Evolutionary conservation across 2,888 invertebrate species (phyloP).

Genomic region (Pandemis cinnamomeana): DNA sequence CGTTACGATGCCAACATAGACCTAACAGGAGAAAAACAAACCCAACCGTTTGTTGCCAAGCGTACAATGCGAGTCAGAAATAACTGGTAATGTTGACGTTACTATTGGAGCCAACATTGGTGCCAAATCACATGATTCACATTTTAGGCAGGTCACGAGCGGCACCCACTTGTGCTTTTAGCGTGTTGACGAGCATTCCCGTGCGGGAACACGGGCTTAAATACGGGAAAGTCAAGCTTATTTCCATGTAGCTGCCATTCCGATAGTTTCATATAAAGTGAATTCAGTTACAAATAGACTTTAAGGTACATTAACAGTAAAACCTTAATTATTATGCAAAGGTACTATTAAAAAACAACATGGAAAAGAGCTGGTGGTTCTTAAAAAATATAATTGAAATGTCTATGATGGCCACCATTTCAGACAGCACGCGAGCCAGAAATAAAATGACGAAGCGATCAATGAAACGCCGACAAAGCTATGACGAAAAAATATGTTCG

Average conservation of each 20-base stretch:
- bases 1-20: slow-evolving; percentile 45
- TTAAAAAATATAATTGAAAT: not conserved
- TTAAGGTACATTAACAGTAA: not conserved
- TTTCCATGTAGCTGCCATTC: not conserved
- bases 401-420: slow-evolving; percentile 4
- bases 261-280: not conserved
- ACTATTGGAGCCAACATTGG: slow-evolving; percentile 67
- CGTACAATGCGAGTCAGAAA: slow-evolving; percentile 67
- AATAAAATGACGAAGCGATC: slow-evolving; percentile 32
- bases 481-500: slow-evolving; percentile 25
- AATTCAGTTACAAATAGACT: too few relatives aligned
- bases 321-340: not conserved
- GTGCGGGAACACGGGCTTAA: slow-evolving; percentile 6
- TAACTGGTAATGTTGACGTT: slow-evolving; percentile 70
- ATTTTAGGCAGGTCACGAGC: slow-evolving; percentile 77
- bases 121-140: slow-evolving; percentile 81
- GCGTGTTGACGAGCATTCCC: slow-evolving; percentile 39
- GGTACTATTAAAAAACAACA: too few relatives aligned
- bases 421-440: not conserved
- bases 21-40: slow-evolving; percentile 54
- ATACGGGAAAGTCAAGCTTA: slow-evolving; percentile 18
- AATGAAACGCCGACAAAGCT: slow-evolving; percentile 26
- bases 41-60: slow-evolving; percentile 63
- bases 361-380: not conserved
- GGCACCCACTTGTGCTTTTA: slow-evolving; percentile 61